These are phyloP conservation scores for Meandrina meandrites DNA, from an alignment of 92 coral and sea anemone species.

Conservation along the genomic window DNA sequence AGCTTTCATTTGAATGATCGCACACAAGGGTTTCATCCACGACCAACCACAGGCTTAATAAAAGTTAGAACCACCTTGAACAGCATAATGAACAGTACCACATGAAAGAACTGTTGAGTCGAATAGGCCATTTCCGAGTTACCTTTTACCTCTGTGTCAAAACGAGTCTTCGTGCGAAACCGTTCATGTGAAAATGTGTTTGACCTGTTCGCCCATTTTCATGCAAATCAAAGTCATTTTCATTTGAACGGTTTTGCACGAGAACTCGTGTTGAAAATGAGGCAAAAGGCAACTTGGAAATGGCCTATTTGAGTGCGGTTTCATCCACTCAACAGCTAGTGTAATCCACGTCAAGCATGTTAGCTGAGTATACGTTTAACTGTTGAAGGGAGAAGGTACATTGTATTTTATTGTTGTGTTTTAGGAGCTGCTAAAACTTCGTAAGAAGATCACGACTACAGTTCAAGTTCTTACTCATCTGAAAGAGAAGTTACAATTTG, in stretches of 20 bases:
- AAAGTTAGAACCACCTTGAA: neutral
- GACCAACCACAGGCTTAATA: neutral
- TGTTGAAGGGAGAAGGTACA: neutral
- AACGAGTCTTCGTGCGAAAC: too few relatives aligned
- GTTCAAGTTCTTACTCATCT: constrained; percentile 97
- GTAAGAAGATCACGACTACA: constrained; percentile 98
- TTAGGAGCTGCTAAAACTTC: constrained; percentile 87
- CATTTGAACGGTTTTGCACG: too few relatives aligned
- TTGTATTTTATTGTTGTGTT: constrained; percentile 7
- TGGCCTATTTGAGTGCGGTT: neutral
- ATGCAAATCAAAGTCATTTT: too few relatives aligned
- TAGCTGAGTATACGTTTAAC: neutral
- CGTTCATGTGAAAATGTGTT: too few relatives aligned
- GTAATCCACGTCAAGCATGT: too few relatives aligned
- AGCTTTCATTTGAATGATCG: neutral
- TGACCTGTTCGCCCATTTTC: too few relatives aligned
- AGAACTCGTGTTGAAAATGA: too few relatives aligned
- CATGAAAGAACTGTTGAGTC: neutral
- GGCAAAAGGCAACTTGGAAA: too few relatives aligned
- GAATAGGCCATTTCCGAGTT: too few relatives aligned
- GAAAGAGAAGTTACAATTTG: constrained; percentile 95
- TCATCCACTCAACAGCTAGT: neutral
- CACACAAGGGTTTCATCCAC: neutral
- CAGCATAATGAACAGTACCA: neutral
- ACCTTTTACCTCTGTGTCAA: too few relatives aligned